A percentile compares a stretch with the other conserved stretches of the same genome.
Evolutionary conservation across 2,797 vertebrate genomes (phyloP).

Genomic region (Lerista edwardsae): DNA sequence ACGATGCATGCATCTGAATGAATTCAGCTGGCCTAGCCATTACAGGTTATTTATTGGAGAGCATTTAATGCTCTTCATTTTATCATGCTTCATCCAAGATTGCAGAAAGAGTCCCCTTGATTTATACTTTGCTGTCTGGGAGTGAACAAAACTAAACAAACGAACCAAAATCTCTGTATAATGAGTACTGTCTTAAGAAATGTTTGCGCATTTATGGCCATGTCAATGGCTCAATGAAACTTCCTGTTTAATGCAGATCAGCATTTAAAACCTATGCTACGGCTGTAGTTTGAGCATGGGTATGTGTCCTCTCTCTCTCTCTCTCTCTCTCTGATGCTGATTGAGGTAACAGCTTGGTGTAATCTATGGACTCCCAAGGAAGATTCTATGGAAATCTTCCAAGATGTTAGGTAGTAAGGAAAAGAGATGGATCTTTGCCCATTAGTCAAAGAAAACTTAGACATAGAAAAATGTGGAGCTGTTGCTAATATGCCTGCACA

Average conservation of each 20-base stretch:
- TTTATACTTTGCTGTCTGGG: neutral
- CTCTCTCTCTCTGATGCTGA: too few species aligned
- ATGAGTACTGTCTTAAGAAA: neutral
- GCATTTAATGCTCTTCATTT: neutral
- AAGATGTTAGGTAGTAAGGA: neutral
- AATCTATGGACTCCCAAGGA: neutral
- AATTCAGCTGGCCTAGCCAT: neutral
- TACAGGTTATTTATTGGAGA: constrained; percentile 7
- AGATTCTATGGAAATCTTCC: neutral
- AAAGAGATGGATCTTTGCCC: neutral
- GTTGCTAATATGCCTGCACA: neutral
- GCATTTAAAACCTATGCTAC: neutral
- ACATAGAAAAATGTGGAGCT: neutral
- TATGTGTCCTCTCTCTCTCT: neutral
- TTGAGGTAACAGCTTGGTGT: neutral
- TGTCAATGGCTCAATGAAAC: neutral
- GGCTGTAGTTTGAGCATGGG: accelerated
- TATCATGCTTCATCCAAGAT: neutral
- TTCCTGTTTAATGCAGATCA: neutral
- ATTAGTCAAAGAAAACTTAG: neutral
- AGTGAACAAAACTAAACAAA: neutral
- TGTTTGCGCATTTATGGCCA: neutral
- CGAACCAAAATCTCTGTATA: neutral
- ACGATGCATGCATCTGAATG: neutral
- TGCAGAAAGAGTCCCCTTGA: neutral